These are phyloP conservation scores for Hestina assimilis DNA, from an alignment of 1,140 invertebrate species.

Conservation along the genomic window DNA sequence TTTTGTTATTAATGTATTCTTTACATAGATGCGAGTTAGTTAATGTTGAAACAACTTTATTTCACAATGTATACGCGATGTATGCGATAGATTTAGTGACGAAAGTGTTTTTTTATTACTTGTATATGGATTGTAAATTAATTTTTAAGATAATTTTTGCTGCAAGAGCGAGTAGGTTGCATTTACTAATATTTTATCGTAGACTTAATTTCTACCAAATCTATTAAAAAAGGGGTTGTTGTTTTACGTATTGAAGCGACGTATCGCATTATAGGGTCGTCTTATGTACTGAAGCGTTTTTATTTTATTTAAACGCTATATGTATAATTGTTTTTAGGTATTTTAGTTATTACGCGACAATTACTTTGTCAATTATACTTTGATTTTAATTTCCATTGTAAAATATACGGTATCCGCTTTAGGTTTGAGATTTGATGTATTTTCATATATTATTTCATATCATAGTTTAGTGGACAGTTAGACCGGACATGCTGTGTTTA, in stretches of 20 bases:
- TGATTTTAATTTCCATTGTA: conserved; percentile 30
- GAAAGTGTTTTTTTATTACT: conserved; percentile 30
- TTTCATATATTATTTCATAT: conserved; percentile 62
- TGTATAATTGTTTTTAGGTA: conserved; percentile 18
- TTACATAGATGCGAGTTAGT: conserved; percentile 1
- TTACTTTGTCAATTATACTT: conserved; percentile 68
- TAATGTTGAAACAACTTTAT: conserved; percentile 4
- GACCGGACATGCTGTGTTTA: conserved; percentile 57
- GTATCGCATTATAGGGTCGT: not conserved
- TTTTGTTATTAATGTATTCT: conserved; percentile 9
- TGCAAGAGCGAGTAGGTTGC: conserved; percentile 58
- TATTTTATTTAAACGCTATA: not conserved
- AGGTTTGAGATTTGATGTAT: conserved; percentile 38
- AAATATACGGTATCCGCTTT: conserved; percentile 43
- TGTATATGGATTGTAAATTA: conserved; percentile 48
- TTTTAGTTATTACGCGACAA: conserved; percentile 41
- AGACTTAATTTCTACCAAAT: conserved; percentile 73
- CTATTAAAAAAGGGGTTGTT: conserved; percentile 41
- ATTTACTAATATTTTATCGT: conserved; percentile 76
- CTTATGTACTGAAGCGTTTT: conserved; percentile 12
- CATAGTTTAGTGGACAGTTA: conserved; percentile 46
- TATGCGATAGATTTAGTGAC: conserved; percentile 26
- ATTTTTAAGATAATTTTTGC: conserved; percentile 41
- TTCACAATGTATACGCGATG: conserved; percentile 18
- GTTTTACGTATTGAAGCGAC: conserved; percentile 18